Evolutionary conservation across 2,888 invertebrate genomes (phyloP), one percentile per base, ranked within the genome.

Genomic region (Chloromyia formosa): DNA sequence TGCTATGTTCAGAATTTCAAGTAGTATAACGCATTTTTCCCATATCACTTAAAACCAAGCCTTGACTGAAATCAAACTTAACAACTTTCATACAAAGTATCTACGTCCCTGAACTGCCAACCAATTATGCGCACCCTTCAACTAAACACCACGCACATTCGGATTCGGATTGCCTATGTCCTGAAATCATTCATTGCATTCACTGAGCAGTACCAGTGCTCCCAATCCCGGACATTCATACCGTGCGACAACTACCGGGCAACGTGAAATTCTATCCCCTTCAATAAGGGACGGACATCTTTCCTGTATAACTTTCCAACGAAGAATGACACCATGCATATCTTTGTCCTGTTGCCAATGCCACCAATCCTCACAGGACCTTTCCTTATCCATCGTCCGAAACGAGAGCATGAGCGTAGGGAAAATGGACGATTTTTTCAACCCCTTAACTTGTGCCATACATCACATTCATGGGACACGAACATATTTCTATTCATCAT

Each of bases 91-190:
- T n/a, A n/a, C n/a, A n/a, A n/a, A n/a, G 27, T 4, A 20, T 56
- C 71, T 71, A 71, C 71, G 71, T 42, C 71, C 40, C 27, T 40
- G 71, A 14, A 71, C 23, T 12, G 10, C 12, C 14, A 23, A 10
- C 18, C 12, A 18, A 58, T 35, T 71, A 58, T 71, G 71, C 71
- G 71, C 71, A 71, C 58, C 71, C 71, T 71, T 58, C 71, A 20
- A 14, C 10, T 23, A 20, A 56, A 42, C 35, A 71, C 23, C 20
- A 71, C 71, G 71, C 71, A 71, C 42, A 35, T 35, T 35, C 27
- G 7, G 3, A 35, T 18, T 9, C 56, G 27, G n/a, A 71, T 3
- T 20, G 1, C 22, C 1, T 49, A n/a, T 58, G 42, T 42, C 56
- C 71, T 18, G 71, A 71, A 40, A 40, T 71, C 58, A 22, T 49